A percentile compares a stretch with the other conserved stretches of the same genome.
These are phyloP conservation scores for Eupithecia exiguata DNA, from an alignment of 2,888 invertebrate genomes.

Conservation along the genomic window DNA sequence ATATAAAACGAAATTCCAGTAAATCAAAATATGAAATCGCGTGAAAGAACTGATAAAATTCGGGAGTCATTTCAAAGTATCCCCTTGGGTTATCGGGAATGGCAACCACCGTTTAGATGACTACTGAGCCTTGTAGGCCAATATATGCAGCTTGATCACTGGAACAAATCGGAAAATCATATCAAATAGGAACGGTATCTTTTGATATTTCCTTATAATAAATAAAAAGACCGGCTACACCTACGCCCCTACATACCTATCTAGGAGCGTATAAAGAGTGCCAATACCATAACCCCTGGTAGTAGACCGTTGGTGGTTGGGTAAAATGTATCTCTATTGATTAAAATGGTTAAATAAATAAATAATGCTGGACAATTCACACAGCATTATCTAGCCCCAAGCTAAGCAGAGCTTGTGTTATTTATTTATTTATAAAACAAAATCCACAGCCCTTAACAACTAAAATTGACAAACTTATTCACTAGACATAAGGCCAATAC, in stretches of 20 bases:
- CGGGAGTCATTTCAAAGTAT: slow-evolving; percentile 57
- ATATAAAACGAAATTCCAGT: slow-evolving; percentile 24
- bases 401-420: too few relatives aligned
- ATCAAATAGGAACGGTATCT: not conserved
- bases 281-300: not conserved
- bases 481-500: too few relatives aligned
- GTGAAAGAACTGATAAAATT: slow-evolving; percentile 48
- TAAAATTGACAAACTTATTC: too few relatives aligned
- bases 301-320: too few relatives aligned
- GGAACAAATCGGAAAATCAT: not conserved
- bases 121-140: slow-evolving; percentile 28
- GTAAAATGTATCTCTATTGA: too few relatives aligned
- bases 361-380: too few relatives aligned
- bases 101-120: slow-evolving; percentile 66
- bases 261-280: too few relatives aligned
- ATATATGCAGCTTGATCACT: slow-evolving; percentile 13
- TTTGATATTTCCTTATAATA: not conserved
- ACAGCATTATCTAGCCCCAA: too few relatives aligned
- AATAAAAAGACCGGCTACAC: not conserved
- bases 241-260: not conserved
- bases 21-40: slow-evolving; percentile 39
- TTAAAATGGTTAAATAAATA: too few relatives aligned
- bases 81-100: slow-evolving; percentile 67
- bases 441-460: too few relatives aligned
- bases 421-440: too few relatives aligned